phyloP scores from a whole-genome alignment of 2,113 vertebrate species.

The Semnopithecus entellus region DNA sequence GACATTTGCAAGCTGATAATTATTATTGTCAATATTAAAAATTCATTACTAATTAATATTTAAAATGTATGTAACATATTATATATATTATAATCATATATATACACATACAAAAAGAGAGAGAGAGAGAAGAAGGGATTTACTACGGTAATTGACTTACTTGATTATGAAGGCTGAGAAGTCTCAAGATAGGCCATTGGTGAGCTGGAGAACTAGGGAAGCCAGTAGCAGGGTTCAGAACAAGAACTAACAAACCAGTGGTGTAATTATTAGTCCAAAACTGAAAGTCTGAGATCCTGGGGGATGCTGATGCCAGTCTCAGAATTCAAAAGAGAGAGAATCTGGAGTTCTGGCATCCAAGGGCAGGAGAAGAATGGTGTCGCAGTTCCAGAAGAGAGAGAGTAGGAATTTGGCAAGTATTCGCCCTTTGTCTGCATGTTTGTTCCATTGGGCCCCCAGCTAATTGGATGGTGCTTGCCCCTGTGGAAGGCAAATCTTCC shows the following conservation, averaged over 20 bases:
- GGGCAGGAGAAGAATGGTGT: background rate
- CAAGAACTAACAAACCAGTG: background rate
- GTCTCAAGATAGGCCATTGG: background rate
- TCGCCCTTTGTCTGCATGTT: background rate
- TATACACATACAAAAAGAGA: background rate
- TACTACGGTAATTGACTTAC: background rate
- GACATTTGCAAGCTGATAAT: conserved; percentile 70
- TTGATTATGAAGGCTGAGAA: background rate
- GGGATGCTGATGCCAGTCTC: background rate
- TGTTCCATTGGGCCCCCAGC: background rate
- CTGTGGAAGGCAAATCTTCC: background rate
- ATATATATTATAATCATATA: background rate
- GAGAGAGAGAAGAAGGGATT: background rate
- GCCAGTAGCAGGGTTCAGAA: no score
- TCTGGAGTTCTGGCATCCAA: background rate
- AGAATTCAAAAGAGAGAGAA: background rate
- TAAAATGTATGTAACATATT: no score
- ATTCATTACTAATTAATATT: no score
- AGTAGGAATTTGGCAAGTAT: background rate
- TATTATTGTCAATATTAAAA: conserved; percentile 57
- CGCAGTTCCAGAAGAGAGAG: background rate
- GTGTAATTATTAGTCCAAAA: background rate
- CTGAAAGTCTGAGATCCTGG: background rate
- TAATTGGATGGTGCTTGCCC: background rate
- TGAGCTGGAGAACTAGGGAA: background rate